These are phyloP conservation scores for Meleagris gallopavo DNA, from an alignment of 2,113 vertebrate genomes.

Conservation along the genomic window DNA sequence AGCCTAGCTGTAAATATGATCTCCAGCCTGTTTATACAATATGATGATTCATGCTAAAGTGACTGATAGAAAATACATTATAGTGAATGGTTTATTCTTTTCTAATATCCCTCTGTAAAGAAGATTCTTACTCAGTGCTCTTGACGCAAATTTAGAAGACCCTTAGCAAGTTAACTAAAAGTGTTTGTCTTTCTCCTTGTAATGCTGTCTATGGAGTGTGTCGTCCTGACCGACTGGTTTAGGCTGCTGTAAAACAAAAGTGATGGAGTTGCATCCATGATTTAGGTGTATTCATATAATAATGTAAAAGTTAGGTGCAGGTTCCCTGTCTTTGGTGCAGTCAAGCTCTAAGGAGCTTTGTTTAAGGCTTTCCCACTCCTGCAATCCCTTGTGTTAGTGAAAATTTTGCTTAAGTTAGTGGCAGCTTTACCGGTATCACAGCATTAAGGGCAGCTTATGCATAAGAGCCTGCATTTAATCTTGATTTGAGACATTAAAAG, in stretches of 20 bases:
- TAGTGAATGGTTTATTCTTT: constrained; percentile 16
- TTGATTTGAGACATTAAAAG: constrained; percentile 2
- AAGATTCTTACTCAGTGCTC: background rate
- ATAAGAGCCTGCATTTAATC: background rate
- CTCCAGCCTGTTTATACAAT: constrained; percentile 13
- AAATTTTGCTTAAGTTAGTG: background rate
- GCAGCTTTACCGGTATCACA: background rate
- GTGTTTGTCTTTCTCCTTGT: background rate
- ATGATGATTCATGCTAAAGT: constrained; percentile 13
- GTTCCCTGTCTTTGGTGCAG: background rate
- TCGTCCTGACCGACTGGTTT: background rate
- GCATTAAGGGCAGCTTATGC: background rate
- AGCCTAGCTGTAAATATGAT: background rate
- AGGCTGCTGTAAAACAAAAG: background rate
- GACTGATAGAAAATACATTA: constrained; percentile 1
- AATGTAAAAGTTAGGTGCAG: background rate
- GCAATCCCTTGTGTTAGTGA: background rate
- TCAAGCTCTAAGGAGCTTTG: background rate
- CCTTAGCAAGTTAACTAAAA: background rate
- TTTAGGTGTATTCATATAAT: background rate
- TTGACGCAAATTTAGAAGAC: constrained; percentile 7
- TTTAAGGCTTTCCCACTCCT: background rate
- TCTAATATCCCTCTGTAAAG: constrained; percentile 6
- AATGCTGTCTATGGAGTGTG: background rate
- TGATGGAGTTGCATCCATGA: background rate